Evolutionary conservation across 2,113 vertebrate species (phyloP), one percentile per base, ranked within the genome.

Genomic region (Lasiurus borealis): DNA sequence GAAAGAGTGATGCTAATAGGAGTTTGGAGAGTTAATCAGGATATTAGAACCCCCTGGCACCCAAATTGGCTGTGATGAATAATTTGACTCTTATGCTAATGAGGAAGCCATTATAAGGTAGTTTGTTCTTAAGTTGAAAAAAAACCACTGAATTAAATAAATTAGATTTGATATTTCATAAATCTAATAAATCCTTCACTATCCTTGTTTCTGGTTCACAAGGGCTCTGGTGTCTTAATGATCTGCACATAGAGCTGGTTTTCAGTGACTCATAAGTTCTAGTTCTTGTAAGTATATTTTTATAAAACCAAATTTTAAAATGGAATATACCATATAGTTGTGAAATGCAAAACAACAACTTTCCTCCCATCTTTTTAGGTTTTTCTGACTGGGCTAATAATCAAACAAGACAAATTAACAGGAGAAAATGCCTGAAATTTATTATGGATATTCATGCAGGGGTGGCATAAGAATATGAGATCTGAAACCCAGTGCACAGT

Each of bases 241-340:
- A 21, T 64, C 27, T 86, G 46, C 36, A 52, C 27, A 31, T 44
- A 34, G 3, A 21, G 62, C 29, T 19, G 29, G 0, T 44, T 81
- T 89, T 92, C 76, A 76, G 64, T 21, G 44, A 72, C 48, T 88
- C 15, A 8, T 77, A 31, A 81, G 8, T 46, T 76, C 84, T 80
- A 62, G 86, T 76, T 88, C 34, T 85, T 91, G 21, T 52, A 21
- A 59, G 25, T 11, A 80, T 25, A 16, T 48, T 91, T 88, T 90
- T 94, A 68, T 91, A 69, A 88, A 91, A 69, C 78, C 75, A 84
- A 23, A 50, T 91, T 85, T 95, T 85, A 72, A 88, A 31, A 46
- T 93, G 11, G 10, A 82, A 44, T 90, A 76, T 66, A 44, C 29
- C 48, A 10, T 88, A 62, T 15, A 73, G 11, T 85, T 54, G 76